These are phyloP conservation scores for Endomychus coccineus DNA, from an alignment of 2,888 invertebrate genomes.

Conservation along the genomic window DNA sequence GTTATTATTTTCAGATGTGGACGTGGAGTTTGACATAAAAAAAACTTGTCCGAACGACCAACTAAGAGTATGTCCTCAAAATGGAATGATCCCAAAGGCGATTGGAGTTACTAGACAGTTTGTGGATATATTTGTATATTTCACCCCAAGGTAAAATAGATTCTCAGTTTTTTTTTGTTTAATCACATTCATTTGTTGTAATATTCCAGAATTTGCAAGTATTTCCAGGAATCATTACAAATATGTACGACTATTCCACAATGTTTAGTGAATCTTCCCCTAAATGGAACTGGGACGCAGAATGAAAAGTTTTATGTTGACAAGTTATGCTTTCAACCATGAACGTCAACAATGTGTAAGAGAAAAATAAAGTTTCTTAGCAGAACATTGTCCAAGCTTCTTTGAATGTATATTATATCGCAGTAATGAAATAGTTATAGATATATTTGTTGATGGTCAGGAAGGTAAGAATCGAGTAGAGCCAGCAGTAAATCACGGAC, in stretches of 20 bases:
- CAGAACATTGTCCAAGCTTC: too few species aligned
- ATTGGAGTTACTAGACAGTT: conserved; percentile 26
- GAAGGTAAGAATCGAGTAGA: too few species aligned
- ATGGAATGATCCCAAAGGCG: conserved; percentile 25
- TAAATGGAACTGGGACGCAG: conserved; percentile 26
- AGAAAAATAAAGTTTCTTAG: too few species aligned
- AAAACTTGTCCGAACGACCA: conserved; percentile 21
- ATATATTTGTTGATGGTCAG: too few species aligned
- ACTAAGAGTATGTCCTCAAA: conserved; percentile 23
- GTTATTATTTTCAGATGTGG: conserved; percentile 8
- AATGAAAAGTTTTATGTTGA: conserved; percentile 29
- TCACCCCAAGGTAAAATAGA: conserved; percentile 26
- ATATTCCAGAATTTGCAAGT: conserved; percentile 24
- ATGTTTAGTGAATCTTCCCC: conserved; percentile 28
- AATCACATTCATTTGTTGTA: not conserved
- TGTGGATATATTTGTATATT: conserved; percentile 27
- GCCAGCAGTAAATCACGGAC: too few species aligned
- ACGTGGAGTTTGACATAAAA: conserved; percentile 8
- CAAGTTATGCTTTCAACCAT: conserved; percentile 7
- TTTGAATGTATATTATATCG: too few species aligned
- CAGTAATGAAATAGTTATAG: too few species aligned
- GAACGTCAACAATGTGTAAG: too few species aligned
- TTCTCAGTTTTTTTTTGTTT: not conserved
- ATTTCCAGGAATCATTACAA: conserved; percentile 27
- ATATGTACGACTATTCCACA: conserved; percentile 30